A percentile compares a stretch with the other conserved stretches of the same genome.
Evolutionary conservation across 1,140 invertebrate species (phyloP).

Genomic region (Drosophila sucinea): DNA sequence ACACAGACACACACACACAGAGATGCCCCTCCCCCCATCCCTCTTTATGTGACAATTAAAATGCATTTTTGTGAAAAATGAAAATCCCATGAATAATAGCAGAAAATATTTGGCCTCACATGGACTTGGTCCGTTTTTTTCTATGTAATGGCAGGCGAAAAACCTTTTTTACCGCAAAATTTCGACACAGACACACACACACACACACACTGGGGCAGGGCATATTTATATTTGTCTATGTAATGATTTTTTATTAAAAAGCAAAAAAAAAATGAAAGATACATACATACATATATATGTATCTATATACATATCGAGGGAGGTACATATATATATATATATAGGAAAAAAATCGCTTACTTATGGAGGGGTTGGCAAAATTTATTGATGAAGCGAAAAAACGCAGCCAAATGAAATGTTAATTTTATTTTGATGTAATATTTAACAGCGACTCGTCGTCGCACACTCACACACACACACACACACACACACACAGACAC

Average conservation of each 20-base stretch:
- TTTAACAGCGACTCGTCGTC: constrained; percentile 58
- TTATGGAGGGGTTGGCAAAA: constrained; percentile 51
- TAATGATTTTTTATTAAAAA: constrained; percentile 79
- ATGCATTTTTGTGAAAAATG: constrained; percentile 63
- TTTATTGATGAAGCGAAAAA: constrained; percentile 76
- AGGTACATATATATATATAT: constrained; percentile 19
- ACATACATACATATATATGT: constrained; percentile 18
- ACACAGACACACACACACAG: background rate
- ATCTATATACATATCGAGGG: background rate
- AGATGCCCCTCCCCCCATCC: background rate
- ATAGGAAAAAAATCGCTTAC: constrained; percentile 18
- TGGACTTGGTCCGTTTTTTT: constrained; percentile 45
- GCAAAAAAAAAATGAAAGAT: constrained; percentile 32
- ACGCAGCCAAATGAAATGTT: constrained; percentile 74
- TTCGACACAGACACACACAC: constrained; percentile 45
- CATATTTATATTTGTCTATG: constrained; percentile 74
- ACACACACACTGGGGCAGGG: constrained; percentile 18
- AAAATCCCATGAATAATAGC: constrained; percentile 76
- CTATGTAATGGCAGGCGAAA: constrained; percentile 60
- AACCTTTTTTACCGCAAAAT: constrained; percentile 71
- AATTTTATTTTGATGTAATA: constrained; percentile 72
- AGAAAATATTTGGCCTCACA: constrained; percentile 74
- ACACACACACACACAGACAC: constrained; percentile 10
- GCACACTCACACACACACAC: constrained; percentile 10
- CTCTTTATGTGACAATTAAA: constrained; percentile 62